A percentile compares a stretch with the other conserved stretches of the same genome.
These are phyloP conservation scores for Synanthedon formicaeformis DNA, from an alignment of 2,888 invertebrate genomes.

Conservation along the genomic window DNA sequence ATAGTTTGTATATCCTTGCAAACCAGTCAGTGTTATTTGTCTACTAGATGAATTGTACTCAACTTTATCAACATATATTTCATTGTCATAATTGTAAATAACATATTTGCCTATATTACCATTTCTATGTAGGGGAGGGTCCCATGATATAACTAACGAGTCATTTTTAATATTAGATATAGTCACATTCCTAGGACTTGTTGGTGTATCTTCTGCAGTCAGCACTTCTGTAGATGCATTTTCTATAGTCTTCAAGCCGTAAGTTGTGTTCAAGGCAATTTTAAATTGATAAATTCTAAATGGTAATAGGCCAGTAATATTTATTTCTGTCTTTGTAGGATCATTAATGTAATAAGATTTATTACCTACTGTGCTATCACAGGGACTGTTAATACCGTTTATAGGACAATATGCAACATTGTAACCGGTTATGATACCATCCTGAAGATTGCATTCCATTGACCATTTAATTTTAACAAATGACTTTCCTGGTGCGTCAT, in stretches of 20 bases:
- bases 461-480: conserved; percentile 76
- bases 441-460: conserved; percentile 79
- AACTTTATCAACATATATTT: conserved; percentile 27
- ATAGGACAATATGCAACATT: conserved; percentile 80
- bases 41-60: not conserved
- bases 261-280: conserved; percentile 71
- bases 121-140: conserved; percentile 77
- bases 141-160: conserved; percentile 75
- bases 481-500: conserved; percentile 46
- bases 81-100: conserved; percentile 59
- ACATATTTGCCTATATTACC: conserved; percentile 79
- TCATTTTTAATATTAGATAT: conserved; percentile 72
- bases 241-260: conserved; percentile 47
- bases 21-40: conserved; percentile 27
- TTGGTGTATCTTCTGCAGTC: conserved; percentile 77
- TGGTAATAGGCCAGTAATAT: conserved; percentile 75
- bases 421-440: conserved; percentile 79
- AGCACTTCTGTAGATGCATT: conserved; percentile 73
- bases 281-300: conserved; percentile 80
- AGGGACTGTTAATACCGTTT: conserved; percentile 61
- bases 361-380: conserved; percentile 58
- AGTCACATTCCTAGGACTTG: conserved; percentile 71
- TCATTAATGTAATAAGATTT: conserved; percentile 45
- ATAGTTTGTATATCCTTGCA: conserved; percentile 76
- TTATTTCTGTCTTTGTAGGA: conserved; percentile 63